phyloP scores from a whole-genome alignment of 2,113 vertebrate genomes.

The Hyperoodon ampullatus region DNA sequence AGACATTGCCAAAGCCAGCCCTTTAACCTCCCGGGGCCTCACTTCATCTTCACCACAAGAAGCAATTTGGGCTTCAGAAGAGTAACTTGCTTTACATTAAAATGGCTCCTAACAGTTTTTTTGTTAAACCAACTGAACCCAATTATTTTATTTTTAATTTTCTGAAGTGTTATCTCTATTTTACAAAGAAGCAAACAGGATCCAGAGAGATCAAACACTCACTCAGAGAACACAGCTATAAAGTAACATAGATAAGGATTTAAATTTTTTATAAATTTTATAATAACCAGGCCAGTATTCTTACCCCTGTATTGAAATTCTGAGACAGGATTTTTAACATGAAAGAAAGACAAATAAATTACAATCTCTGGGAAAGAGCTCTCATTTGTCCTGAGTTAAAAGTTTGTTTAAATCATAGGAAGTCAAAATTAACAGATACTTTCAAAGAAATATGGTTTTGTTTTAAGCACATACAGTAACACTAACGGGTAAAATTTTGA shows the following conservation, averaged over 20 bases:
- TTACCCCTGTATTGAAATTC: background rate
- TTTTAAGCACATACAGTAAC: background rate
- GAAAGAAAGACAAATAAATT: background rate
- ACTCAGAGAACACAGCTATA: background rate
- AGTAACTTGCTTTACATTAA: slow-evolving; percentile 43
- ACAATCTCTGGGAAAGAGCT: background rate
- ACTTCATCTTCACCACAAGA: background rate
- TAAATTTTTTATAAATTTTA: background rate
- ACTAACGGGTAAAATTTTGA: slow-evolving; percentile 34
- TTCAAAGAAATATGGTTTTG: background rate
- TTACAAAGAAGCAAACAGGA: slow-evolving; percentile 25
- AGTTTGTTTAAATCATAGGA: background rate
- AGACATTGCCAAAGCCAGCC: background rate
- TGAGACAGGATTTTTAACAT: background rate
- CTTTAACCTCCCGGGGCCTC: background rate
- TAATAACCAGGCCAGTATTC: background rate
- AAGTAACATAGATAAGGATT: background rate
- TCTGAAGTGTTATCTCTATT: background rate
- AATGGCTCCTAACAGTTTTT: background rate
- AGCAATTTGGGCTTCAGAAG: background rate
- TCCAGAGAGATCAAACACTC: slow-evolving; percentile 25
- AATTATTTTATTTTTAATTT: slow-evolving; percentile 55
- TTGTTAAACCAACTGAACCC: background rate
- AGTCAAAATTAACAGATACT: background rate
- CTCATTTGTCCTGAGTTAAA: background rate